phyloP scores from a whole-genome alignment of 2,797 vertebrate species.

The Cygnus olor region DNA sequence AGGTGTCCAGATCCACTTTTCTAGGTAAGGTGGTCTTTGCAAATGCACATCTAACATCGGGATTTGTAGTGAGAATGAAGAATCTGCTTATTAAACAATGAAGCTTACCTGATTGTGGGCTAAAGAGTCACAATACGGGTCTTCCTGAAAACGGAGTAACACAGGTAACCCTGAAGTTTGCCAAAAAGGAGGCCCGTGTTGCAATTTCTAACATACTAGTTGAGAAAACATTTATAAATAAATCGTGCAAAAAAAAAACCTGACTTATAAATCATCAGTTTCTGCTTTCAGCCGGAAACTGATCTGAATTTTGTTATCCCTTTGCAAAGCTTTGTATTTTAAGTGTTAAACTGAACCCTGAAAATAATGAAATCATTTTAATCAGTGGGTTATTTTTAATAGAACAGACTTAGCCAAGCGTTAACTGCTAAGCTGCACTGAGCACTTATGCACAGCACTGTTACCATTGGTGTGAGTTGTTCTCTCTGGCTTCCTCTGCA shows the following conservation, averaged over 20 bases:
- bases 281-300: background rate
- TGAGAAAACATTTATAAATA: background rate
- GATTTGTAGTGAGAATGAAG: background rate
- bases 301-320: background rate
- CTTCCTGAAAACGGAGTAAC: background rate
- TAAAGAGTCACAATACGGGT: background rate
- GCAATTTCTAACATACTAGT: accelerated
- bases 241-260: background rate
- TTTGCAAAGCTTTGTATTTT: slow-evolving; percentile 1
- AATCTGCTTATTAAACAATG: background rate
- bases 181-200: background rate
- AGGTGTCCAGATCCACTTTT: background rate
- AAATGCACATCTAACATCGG: background rate
- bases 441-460: background rate
- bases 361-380: slow-evolving; percentile 21
- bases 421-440: background rate
- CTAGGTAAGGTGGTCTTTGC: background rate
- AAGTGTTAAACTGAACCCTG: background rate
- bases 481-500: slow-evolving; percentile 31
- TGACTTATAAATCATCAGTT: background rate
- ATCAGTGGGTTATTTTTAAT: slow-evolving; percentile 51
- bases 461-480: slow-evolving; percentile 9
- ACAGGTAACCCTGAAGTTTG: background rate
- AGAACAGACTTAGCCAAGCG: background rate
- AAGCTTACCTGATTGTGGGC: background rate